Percentiles rank a stretch among this genome's conserved stretches.
Evolutionary conservation across 1,140 invertebrate species (phyloP).

Genomic region (Holotrichia oblita): DNA sequence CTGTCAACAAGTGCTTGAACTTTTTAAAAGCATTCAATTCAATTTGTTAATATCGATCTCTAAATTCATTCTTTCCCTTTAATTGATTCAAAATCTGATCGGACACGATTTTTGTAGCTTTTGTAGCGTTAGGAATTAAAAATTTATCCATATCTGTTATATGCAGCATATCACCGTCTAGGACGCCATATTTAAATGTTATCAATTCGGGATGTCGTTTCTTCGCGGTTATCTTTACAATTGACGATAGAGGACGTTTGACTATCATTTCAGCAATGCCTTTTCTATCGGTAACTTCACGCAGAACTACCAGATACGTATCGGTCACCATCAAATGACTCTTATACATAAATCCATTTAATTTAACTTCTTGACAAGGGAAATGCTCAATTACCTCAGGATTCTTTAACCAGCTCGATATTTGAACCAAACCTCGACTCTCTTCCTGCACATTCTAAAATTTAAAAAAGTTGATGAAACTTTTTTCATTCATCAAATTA

Average conservation of each 20-base stretch:
- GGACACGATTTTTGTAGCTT: conserved; percentile 86
- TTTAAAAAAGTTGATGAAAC: conserved; percentile 11
- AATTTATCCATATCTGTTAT: conserved; percentile 92
- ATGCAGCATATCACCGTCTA: conserved; percentile 75
- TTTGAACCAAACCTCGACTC: conserved; percentile 74
- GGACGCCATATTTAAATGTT: conserved; percentile 92
- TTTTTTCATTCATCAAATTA: conserved; percentile 42
- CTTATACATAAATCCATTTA: conserved; percentile 86
- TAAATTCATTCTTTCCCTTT: conserved; percentile 57
- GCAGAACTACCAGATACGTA: conserved; percentile 86
- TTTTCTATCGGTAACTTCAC: conserved; percentile 79
- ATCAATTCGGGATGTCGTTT: conserved; percentile 93
- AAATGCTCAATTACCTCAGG: conserved; percentile 86
- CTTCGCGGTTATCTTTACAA: conserved; percentile 96
- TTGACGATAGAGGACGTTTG: conserved; percentile 83
- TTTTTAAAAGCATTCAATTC: background rate
- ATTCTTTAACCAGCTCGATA: conserved; percentile 83
- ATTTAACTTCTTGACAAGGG: conserved; percentile 90
- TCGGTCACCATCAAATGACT: conserved; percentile 90
- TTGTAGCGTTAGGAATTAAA: conserved; percentile 89
- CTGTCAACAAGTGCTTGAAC: conserved; percentile 12
- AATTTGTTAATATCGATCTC: background rate
- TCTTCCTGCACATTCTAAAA: conserved; percentile 62
- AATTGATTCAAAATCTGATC: conserved; percentile 71
- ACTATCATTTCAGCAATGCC: conserved; percentile 86